These are phyloP conservation scores for Rhabdophis nuchalis DNA, from an alignment of 2,797 vertebrate genomes.

Conservation along the genomic window DNA sequence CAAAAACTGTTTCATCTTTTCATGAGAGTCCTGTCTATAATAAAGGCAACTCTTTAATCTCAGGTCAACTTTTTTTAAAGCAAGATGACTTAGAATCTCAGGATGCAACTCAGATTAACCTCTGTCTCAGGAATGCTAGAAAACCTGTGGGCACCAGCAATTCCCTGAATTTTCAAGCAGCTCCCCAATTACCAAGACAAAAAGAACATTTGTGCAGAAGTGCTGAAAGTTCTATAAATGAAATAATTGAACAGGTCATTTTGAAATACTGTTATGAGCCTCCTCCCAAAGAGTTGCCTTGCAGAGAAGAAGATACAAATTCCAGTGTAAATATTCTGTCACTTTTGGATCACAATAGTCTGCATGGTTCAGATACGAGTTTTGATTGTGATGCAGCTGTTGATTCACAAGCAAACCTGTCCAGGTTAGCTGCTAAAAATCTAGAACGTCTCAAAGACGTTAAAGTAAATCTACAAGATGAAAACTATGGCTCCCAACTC, in stretches of 20 bases:
- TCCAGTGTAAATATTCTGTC: slow-evolving; percentile 72
- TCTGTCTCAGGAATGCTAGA: slow-evolving; percentile 58
- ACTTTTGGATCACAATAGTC: slow-evolving; percentile 57
- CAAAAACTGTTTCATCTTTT: slow-evolving; percentile 47
- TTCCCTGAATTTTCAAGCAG: slow-evolving; percentile 45
- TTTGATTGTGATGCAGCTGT: slow-evolving; percentile 78
- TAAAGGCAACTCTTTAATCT: slow-evolving; percentile 64
- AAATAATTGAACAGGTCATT: slow-evolving; percentile 81
- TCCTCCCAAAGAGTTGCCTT: slow-evolving; percentile 35
- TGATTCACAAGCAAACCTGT: slow-evolving; percentile 62
- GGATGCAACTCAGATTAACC: slow-evolving; percentile 57
- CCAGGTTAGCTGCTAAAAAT: slow-evolving; percentile 63
- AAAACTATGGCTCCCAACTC: slow-evolving; percentile 74
- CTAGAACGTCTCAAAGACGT: slow-evolving; percentile 73
- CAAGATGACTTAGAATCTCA: slow-evolving; percentile 65
- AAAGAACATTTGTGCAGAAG: slow-evolving; percentile 43
- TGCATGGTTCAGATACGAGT: slow-evolving; percentile 72
- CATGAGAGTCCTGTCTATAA: slow-evolving; percentile 44
- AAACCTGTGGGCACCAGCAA: slow-evolving; percentile 33
- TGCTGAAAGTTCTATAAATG: slow-evolving; percentile 63
- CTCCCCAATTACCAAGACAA: slow-evolving; percentile 48
- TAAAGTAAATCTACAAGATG: slow-evolving; percentile 77
- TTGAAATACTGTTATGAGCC: slow-evolving; percentile 72
- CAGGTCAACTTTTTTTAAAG: slow-evolving; percentile 67
- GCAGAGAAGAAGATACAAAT: slow-evolving; percentile 69